Percentiles rank a stretch among this genome's conserved stretches.
Conservation (phyloP, 2,113 vertebrate genomes). For the Balaenoptera acutorostrata region DNA sequence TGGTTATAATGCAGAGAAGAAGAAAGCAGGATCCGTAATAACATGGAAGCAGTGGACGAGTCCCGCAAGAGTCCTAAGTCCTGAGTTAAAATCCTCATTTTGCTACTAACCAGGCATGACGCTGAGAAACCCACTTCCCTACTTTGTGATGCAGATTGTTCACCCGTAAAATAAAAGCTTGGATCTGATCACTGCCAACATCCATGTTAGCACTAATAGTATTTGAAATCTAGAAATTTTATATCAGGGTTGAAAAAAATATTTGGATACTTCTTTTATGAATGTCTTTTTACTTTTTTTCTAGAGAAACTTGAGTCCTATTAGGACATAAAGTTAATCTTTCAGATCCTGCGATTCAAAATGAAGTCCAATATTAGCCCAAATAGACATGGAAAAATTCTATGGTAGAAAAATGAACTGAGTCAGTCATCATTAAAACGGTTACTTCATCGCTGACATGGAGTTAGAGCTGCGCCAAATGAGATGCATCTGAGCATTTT, state of each 20-base stretch:
- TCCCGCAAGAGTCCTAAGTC: no score
- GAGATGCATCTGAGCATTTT: background rate
- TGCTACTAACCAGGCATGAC: background rate
- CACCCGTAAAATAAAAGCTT: background rate
- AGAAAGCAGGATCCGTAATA: background rate
- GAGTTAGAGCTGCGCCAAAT: rapidly evolving
- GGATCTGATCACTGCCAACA: background rate
- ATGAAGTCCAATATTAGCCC: background rate
- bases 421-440: background rate
- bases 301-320: background rate
- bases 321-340: background rate
- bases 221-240: background rate
- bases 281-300: background rate
- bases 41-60: rapidly evolving
- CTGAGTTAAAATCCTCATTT: background rate
- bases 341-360: background rate
- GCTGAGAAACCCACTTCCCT: background rate
- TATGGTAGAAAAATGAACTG: background rate
- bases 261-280: background rate
- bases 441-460: rapidly evolving
- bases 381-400: background rate
- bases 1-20: rapidly evolving
- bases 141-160: no score
- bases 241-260: background rate
- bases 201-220: background rate